These are phyloP conservation scores for Sarotherodon lohbergeri DNA, from an alignment of 2,113 vertebrate species.

Conservation along the genomic window DNA sequence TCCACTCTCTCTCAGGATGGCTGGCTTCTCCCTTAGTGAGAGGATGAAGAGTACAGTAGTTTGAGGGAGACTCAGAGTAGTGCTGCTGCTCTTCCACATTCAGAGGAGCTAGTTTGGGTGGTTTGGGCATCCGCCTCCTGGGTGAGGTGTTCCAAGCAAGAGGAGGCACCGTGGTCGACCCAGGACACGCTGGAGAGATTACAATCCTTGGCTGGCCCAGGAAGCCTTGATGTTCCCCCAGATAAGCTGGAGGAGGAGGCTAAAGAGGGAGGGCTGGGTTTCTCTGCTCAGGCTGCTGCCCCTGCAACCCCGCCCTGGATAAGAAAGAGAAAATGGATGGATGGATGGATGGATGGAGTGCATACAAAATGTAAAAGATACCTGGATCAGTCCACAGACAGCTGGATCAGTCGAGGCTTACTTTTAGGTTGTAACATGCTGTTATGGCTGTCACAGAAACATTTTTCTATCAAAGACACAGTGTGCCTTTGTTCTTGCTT, in stretches of 20 bases:
- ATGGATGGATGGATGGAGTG: neutral
- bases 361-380: neutral
- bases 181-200: neutral
- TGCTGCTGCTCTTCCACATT: neutral
- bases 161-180: neutral
- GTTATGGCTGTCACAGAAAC: neutral
- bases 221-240: neutral
- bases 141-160: neutral
- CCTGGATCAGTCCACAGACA: neutral
- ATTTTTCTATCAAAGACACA: neutral
- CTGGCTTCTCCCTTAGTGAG: neutral
- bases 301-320: neutral
- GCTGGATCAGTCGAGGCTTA: neutral
- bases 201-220: neutral
- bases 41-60: neutral
- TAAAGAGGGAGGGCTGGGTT: neutral
- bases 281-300: neutral
- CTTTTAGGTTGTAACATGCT: neutral
- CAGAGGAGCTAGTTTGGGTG: neutral
- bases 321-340: neutral
- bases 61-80: neutral
- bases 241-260: neutral
- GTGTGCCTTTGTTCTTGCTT: neutral
- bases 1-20: rapidly evolving
- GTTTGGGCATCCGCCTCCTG: neutral